Conservation (phyloP, 2,113 vertebrate species). For the Maccullochella peelii region DNA sequence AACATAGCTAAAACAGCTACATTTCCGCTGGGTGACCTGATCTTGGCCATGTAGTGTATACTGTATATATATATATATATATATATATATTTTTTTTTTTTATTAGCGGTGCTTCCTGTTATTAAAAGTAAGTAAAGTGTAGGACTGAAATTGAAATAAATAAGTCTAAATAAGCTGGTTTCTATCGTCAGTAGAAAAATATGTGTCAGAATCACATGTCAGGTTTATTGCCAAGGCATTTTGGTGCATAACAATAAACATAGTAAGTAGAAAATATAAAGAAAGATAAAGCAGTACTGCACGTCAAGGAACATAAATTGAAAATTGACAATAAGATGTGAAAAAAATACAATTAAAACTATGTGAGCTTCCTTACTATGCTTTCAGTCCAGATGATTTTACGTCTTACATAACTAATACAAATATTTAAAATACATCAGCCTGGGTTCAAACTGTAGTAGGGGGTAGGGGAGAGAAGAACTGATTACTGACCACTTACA, state of each 20-base stretch:
- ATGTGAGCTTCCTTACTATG: neutral
- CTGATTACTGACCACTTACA: neutral
- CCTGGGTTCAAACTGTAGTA: neutral
- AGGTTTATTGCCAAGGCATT: too few relatives aligned
- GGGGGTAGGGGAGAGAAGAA: neutral
- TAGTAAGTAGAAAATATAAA: too few relatives aligned
- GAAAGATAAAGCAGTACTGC: too few relatives aligned
- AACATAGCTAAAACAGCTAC: neutral
- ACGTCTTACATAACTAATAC: slow-evolving; percentile 8
- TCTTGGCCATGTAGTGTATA: too few relatives aligned
- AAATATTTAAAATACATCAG: slow-evolving; percentile 6
- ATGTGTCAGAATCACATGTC: too few relatives aligned
- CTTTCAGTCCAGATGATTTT: neutral
- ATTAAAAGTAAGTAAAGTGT: neutral
- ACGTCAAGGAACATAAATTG: too few relatives aligned
- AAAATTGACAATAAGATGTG: too few relatives aligned
- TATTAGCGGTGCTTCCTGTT: neutral
- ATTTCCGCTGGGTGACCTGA: neutral
- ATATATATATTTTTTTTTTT: too few relatives aligned
- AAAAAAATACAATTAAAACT: too few relatives aligned
- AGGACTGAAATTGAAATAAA: neutral
- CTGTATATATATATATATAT: too few relatives aligned
- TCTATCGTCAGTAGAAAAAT: neutral
- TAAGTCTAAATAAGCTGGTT: neutral
- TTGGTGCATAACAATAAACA: too few relatives aligned